Evolutionary conservation across 2,888 invertebrate species (phyloP), one percentile per base, ranked within the genome.

Genomic region (Spialia ferax): DNA sequence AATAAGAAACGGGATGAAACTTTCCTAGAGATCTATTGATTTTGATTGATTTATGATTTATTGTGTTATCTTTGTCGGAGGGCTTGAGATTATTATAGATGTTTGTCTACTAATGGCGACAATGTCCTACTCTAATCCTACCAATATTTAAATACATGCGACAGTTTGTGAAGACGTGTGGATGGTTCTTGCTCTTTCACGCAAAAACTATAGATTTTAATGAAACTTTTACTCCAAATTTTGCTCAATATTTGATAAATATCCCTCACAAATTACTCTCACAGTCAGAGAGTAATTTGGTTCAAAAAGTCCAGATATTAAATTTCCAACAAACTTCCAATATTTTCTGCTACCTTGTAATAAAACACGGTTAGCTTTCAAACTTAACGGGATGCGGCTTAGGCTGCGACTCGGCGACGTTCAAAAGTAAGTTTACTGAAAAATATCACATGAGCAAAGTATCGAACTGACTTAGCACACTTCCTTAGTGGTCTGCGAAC

Each of bases 361-460:
- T 50, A 50, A 50, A 50, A 20, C 13, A 52, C 52, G 11, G 48
- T 50, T 50, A 50, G 22, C 5, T 50, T 22, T 50, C 11, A 50
- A 26, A 52, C 52, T 52, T 52, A 2, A 15, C 20, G 8, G 26
- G 52, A 52, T 23, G 11, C 26, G 23, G n/a, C 23, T n/a, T 52
- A 52, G 23, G 20, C 18, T 8, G 2, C 5, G 48, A 50, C 20
- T 10, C 18, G 20, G 2, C 5, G 48, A 50, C 20, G 22, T n/a
- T 10, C 52, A 10, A n/a, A 22, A 22, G 18, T 60, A 45, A 61
- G 13, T 61, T 32, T 50, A 61, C 48, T 61, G 48, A 61, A 50
- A 61, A 50, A 61, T 50, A 48, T 61, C 32, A 50, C 50, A 61
- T 61, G 61, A 60, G 59, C 60, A 7, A 60, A 29, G 29, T 50